A percentile compares a stretch with the other conserved stretches of the same genome.
These are phyloP conservation scores for Hypotaenidia okinawae DNA, from an alignment of 2,797 vertebrate genomes.

Conservation along the genomic window DNA sequence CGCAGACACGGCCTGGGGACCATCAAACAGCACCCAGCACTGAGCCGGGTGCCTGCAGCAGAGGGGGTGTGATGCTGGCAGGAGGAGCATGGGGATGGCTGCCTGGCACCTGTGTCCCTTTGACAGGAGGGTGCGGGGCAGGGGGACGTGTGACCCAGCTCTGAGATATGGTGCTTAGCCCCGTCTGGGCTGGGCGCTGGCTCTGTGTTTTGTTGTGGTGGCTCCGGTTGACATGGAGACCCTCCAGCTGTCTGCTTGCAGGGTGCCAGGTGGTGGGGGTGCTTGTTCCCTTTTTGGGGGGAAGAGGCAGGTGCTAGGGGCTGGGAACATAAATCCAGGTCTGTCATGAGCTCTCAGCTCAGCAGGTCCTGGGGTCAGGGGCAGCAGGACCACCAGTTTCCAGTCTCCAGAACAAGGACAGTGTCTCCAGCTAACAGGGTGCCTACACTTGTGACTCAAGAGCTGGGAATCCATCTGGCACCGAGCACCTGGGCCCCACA, in stretches of 20 bases:
- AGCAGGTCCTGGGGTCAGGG: conserved; percentile 13
- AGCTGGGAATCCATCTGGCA: conserved; percentile 15
- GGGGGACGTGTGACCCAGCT: fast-evolving
- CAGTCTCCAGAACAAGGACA: not conserved
- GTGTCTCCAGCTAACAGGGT: not conserved
- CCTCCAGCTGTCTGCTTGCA: conserved; percentile 30
- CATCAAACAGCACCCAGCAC: not conserved
- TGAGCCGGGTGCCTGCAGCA: not conserved
- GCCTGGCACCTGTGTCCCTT: not conserved
- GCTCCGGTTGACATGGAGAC: conserved; percentile 61
- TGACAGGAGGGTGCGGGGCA: not conserved
- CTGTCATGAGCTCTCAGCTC: not conserved
- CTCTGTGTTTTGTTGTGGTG: conserved; percentile 30
- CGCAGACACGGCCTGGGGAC: not conserved
- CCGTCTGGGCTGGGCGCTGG: fast-evolving
- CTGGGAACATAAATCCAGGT: conserved; percentile 5
- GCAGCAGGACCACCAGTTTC: not conserved
- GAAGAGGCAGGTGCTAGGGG: conserved; percentile 20
- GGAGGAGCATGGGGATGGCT: fast-evolving
- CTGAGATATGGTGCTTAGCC: not conserved
- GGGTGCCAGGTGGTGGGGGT: not conserved
- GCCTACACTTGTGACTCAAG: not conserved
- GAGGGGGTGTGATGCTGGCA: not conserved
- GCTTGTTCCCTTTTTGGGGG: not conserved
- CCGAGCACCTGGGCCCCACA: not conserved